Base-by-base conservation (phyloP, 2,888 invertebrate species). In the Rhamphomyia laevipes region DNA sequence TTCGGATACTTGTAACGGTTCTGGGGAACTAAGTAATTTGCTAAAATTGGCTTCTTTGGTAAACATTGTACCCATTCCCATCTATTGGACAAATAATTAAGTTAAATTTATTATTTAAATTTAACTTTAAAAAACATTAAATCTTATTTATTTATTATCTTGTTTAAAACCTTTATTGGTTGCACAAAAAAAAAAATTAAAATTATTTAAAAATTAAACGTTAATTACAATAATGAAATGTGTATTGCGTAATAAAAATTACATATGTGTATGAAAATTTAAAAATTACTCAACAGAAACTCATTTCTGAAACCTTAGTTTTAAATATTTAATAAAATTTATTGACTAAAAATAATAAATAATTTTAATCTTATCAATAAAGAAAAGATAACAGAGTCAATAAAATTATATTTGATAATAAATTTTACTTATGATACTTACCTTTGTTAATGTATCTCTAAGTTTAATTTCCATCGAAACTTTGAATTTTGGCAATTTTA, bases 401-500 rank as follows among this genome's bases (percentile, higher is more conserved):
- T 35, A 15, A 33, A 33, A 12, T 31, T 21, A n/a, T n/a, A n/a
- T 21, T 9, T 27, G 23, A 27, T 27, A 27, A 27, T 27, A 27
- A 7, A 35, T 5, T 15, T 35, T 35, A 21, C 4, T 4, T 12
- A 38, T 23, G n/a, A 30, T 9, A 27, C 50, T 55, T 45, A 65
- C 87, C 72, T 82, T 73, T 17, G 70, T 62, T 46, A 89, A 69
- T 30, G 77, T 59, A 0, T 71, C 64, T 1, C 73, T 71, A 45
- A 90, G 70, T 52, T 84, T 73, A 10, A 84, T 75, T 49, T 77
- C 75, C n/a, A 80, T 78, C 67, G 89, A 87, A 43, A 88, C 78
- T 68, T 84, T 88, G 67, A 91, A 91, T 67, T 83, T 87, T 4
- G 91, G 91, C 43, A 91, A 60, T 31, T 74, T 74, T 11, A 89